Base-by-base conservation (phyloP, 2,888 invertebrate genomes). In the Limnephilus lunatus region DNA sequence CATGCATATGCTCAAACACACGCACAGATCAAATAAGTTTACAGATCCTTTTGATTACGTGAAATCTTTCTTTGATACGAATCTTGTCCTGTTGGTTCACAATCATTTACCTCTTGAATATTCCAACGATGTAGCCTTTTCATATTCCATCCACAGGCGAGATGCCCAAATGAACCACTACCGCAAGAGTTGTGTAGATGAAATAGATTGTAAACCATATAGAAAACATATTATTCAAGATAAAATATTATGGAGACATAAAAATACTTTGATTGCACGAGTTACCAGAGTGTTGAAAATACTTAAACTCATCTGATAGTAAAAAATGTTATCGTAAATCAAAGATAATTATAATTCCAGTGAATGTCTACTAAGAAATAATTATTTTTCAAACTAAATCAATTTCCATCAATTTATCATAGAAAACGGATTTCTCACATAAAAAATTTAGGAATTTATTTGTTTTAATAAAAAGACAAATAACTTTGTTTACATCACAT, bases 1-100 rank as follows among this genome's bases (percentile, higher is more conserved):
- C 95, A 97, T 99, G 98, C 99, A 99, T 95, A 99, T 99, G 98
- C 95, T 99, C 95, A 98, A 98, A 95, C 98, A 98, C 95, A 98
- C 98, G 87, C 98, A 98, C 95, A 97, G 99, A 92, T 97, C 98
- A 94, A 97, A 97, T 94, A 98, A 99, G 95, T 99, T 98, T 95
- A 98, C 99, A 14, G 98, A 98, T 95, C 98, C 98, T 11, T 98
- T 98, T 94, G 98, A 98, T 95, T 99, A 98, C 95, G 98, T 99
- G 94, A 99, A 99, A 95, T 98, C 98, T 95, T 99, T 99, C 96
- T 98, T 99, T 95, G 98, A 98, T 95, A 98, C 98, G 68, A 98
- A 98, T 94, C 97, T 98, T 94, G 98, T 98, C 90, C 96, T 99
- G 88, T 98, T 98, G 80, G 96, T 99, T 93, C 99, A 99, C 96